These are phyloP conservation scores for Circaetus gallicus DNA, from an alignment of 2,113 vertebrate species.

Conservation along the genomic window DNA sequence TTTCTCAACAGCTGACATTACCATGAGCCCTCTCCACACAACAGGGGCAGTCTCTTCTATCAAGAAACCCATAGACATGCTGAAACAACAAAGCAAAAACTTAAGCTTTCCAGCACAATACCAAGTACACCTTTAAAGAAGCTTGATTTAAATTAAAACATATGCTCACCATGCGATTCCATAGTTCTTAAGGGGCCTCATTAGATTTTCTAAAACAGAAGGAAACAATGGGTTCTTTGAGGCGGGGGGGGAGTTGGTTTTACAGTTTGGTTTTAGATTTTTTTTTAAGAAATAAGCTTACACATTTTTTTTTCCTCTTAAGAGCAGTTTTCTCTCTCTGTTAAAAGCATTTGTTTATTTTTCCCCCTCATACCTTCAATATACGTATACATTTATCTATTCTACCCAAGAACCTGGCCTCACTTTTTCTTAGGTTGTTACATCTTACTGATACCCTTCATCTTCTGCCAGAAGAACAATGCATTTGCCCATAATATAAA, in stretches of 20 bases:
- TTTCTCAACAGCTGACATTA: constrained; percentile 94
- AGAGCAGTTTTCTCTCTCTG: background rate
- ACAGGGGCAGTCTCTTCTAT: constrained; percentile 87
- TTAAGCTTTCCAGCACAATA: background rate
- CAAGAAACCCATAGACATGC: constrained; percentile 99
- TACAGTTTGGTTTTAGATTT: background rate
- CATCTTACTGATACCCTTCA: background rate
- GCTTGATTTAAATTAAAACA: constrained; percentile 25
- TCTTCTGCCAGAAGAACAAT: background rate
- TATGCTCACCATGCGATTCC: constrained; percentile 89
- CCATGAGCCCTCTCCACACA: constrained; percentile 96
- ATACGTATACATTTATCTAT: background rate
- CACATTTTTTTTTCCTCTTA: background rate
- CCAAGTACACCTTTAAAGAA: constrained; percentile 19
- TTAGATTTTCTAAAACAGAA: constrained; percentile 85
- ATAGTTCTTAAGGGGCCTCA: constrained; percentile 93
- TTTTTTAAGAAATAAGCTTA: background rate
- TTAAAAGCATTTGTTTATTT: background rate
- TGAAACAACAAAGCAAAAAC: constrained; percentile 65
- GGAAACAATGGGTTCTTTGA: background rate
- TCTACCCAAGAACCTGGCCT: background rate
- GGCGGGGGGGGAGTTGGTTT: background rate
- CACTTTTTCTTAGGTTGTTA: background rate
- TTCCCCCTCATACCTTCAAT: background rate
- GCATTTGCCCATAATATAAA: background rate